Conservation (phyloP, 2,888 invertebrate genomes). For the Caenorhabditis wallacei region DNA sequence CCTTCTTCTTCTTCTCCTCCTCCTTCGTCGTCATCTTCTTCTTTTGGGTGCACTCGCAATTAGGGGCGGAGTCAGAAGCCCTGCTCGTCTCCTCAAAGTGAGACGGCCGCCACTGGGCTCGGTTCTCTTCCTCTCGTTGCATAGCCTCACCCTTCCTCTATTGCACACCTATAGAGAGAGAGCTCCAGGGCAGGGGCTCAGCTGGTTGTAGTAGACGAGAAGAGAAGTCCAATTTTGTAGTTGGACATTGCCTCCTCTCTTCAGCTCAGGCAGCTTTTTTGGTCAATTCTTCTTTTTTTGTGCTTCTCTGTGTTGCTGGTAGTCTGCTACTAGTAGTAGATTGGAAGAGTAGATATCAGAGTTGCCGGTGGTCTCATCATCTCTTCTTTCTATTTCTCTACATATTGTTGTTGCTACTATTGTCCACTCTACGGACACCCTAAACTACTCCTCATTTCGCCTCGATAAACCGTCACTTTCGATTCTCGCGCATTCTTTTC, state of each 20-base stretch:
- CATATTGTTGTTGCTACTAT: slow-evolving; percentile 53
- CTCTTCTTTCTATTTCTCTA: slow-evolving; percentile 5
- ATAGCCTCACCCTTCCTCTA: slow-evolving; percentile 49
- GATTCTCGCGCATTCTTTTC: slow-evolving; percentile 47
- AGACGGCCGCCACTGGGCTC: slow-evolving; percentile 30
- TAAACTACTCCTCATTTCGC: slow-evolving; percentile 32
- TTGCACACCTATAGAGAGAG: slow-evolving; percentile 60
- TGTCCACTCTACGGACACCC: slow-evolving; percentile 11
- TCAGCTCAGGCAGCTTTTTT: slow-evolving; percentile 14
- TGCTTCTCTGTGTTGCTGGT: slow-evolving; percentile 22
- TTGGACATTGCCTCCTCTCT: slow-evolving; percentile 36
- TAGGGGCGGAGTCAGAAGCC: slow-evolving; percentile 63
- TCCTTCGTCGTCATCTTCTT: background rate
- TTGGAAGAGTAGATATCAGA: slow-evolving; percentile 48
- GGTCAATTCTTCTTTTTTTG: slow-evolving; percentile 37
- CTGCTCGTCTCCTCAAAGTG: slow-evolving; percentile 35
- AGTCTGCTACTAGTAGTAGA: slow-evolving; percentile 31
- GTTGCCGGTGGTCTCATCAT: slow-evolving; percentile 31
- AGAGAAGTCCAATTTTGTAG: slow-evolving; percentile 62
- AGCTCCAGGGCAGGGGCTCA: slow-evolving; percentile 40
- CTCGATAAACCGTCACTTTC: slow-evolving; percentile 63
- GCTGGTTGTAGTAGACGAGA: slow-evolving; percentile 49
- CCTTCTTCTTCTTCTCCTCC: slow-evolving; percentile 3
- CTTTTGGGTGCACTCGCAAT: slow-evolving; percentile 52
- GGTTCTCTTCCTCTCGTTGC: slow-evolving; percentile 40